Evolutionary conservation across 2,113 vertebrate species (phyloP).

Genomic region (Progne subis): DNA sequence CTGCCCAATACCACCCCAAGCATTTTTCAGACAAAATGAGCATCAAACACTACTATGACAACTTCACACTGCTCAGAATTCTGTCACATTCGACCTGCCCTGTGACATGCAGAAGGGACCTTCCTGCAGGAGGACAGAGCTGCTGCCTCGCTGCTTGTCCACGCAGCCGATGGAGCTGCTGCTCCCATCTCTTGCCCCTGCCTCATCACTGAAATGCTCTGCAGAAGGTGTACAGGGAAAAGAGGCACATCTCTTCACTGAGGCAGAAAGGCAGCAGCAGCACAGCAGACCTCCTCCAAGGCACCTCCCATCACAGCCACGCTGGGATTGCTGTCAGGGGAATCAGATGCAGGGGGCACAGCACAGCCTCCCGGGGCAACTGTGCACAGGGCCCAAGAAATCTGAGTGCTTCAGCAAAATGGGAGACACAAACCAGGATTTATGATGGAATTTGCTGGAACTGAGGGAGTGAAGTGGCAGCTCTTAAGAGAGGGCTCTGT

Average conservation of each 20-base stretch:
- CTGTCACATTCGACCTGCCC: neutral
- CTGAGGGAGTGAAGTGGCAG: neutral
- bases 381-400: too few relatives aligned
- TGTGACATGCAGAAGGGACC: neutral
- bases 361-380: neutral
- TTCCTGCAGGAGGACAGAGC: slow-evolving; percentile 19
- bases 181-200: slow-evolving; percentile 3
- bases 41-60: neutral
- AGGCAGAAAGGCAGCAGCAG: neutral
- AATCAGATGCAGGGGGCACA: neutral
- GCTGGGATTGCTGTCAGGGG: neutral
- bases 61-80: neutral
- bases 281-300: neutral
- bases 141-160: neutral
- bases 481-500: neutral
- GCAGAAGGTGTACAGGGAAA: neutral
- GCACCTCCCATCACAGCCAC: neutral
- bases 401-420: neutral
- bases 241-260: neutral
- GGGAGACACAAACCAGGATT: neutral
- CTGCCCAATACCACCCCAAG: neutral
- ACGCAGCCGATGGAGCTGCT: neutral
- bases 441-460: neutral
- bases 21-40: neutral
- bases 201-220: neutral